phyloP scores from a whole-genome alignment of 2,888 invertebrate genomes.

The Drosophila gaucha region DNA sequence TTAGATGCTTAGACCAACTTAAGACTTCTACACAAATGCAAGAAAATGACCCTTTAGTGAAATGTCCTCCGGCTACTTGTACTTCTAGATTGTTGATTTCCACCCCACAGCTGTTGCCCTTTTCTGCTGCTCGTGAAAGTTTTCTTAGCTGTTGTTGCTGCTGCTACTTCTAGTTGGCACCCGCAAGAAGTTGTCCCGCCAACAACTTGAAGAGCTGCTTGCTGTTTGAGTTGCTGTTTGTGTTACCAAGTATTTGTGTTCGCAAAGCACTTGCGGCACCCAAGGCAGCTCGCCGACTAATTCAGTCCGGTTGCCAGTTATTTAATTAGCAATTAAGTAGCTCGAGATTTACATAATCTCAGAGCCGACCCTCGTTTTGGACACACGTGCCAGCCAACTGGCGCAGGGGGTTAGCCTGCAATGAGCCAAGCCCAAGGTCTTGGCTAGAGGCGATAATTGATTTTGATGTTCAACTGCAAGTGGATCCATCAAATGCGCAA shows the following conservation, averaged over 20 bases:
- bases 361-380: conserved; percentile 7
- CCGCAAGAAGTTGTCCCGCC: conserved; percentile 39
- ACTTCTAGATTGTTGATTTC: conserved; percentile 22
- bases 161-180: neutral
- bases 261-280: conserved; percentile 35
- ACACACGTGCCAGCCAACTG: conserved; percentile 13
- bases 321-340: conserved; percentile 75
- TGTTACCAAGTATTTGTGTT: conserved; percentile 33
- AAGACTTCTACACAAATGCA: conserved; percentile 44
- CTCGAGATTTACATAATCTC: conserved; percentile 60
- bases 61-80: conserved; percentile 35
- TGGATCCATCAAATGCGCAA: neutral
- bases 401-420: no score
- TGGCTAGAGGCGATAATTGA: conserved; percentile 23
- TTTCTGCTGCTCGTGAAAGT: conserved; percentile 32
- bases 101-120: conserved; percentile 31
- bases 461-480: conserved; percentile 8
- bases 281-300: neutral
- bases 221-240: conserved; percentile 55
- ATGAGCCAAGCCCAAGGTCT: conserved; percentile 6
- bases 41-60: conserved; percentile 24
- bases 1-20: conserved; percentile 1
- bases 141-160: conserved; percentile 23
- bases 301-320: conserved; percentile 41
- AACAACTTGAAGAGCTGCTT: conserved; percentile 37